Evolutionary conservation across 2,113 vertebrate species (phyloP), one percentile per base, ranked within the genome.

Genomic region (Notarius quadriscutis): DNA sequence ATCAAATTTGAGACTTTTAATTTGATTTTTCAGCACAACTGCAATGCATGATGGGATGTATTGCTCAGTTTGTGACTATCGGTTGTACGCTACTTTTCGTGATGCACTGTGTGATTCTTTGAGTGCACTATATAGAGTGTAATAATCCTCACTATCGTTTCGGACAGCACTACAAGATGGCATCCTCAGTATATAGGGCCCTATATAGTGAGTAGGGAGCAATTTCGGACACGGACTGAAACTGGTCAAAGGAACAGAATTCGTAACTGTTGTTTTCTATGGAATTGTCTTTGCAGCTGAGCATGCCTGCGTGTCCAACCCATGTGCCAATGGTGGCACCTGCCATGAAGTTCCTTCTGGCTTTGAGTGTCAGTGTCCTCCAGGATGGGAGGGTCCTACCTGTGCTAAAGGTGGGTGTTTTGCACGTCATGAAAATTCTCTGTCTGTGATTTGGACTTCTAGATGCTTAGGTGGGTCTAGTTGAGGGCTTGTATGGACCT

Each of bases 331-430:
- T 0, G 97, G 96, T 25, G 98, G 97, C 27, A 95, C 95, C 9
- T 99, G 98, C 92, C 96, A 95, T 0, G 97, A 98, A 91, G 96
- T 96, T 86, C 91, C 95, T 0, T 92, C 96, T 0, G 97, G 97
- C 6, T 99, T 99, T 51, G 95, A 98, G 89, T 99, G 98, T 92
- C 96, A 94, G 90, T 99, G 98, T 91, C 97, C 96, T 0, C 92
- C 96, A 0, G 97, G 98, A 72, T 99, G 98, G 98, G 97, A 95
- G 1, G 97, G 98, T 86, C 96, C 95, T 88, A 99, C 97, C 14
- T 99, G 98, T 91, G 96, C 97, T 1, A 94, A 96, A 78, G 96
- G 98, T 99, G 92, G 89, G 97, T 94, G 3, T 62, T 41, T 30
- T 84, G 48, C 30, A 18, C 51, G 22, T 62, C 15, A 14, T 20